Evolutionary conservation across 2,888 invertebrate species (phyloP), one percentile per base, ranked within the genome.

Genomic region (Trichopoda pennipes): DNA sequence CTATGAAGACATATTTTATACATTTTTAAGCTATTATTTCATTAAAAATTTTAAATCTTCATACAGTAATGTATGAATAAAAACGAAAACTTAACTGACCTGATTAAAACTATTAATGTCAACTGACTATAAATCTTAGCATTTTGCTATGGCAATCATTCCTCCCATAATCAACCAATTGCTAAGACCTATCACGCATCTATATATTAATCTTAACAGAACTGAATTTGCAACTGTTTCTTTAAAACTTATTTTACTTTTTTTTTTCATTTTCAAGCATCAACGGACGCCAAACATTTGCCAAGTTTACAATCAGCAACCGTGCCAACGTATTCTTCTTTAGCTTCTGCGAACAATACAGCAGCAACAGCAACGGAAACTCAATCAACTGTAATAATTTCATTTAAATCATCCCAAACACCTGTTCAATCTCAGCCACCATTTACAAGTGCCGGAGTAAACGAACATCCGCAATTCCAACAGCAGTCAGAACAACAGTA

Each of bases 371-470:
- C 88, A 84, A 85, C 87, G 86, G 91, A 90, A 89, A 90, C 88
- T 86, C 91, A 91, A 88, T 89, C 91, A 91, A 90, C 90, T 88
- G 90, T 90, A 88, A 90, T 90, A 90, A 91, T 90, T 90, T 90
- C 90, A 87, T 90, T 90, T 89, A 90, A 90, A 89, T 89, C 90
- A 89, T 90, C 90, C 84, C 89, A 89, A 86, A 88, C 90, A 88
- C 89, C 90, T 88, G 89, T 87, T 86, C 88, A 86, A 84, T 86
- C 88, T 85, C 88, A 88, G 60, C 53, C 75, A 61, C 38, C 60
- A 21, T 61, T 66, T 32, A 28, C 63, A 58, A 58, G 35, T 69
- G 56, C 44, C 55, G 68, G 55, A 53, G 44, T 56, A 64, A 44
- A 38, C 47, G 79, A 79, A 84, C 83, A 80, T 51, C 73, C 74